Evolutionary conservation across 2,888 invertebrate species (phyloP), one percentile per base, ranked within the genome.

Genomic region (Pollenia angustigena): DNA sequence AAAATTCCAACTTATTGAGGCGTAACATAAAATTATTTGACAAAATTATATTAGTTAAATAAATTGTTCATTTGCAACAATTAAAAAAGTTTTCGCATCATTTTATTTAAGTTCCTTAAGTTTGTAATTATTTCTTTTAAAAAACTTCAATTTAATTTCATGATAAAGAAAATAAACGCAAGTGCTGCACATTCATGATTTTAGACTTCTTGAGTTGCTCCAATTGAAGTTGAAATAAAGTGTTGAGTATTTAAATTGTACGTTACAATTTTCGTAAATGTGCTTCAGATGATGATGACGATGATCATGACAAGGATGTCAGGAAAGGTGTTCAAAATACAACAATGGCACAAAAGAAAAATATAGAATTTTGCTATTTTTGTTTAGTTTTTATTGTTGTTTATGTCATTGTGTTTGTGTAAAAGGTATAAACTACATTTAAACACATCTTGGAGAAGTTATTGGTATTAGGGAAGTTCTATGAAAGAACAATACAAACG

Each of bases 281-380:
- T 11, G 1, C 23, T 58, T 14, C 48, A 32, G 32, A 32, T 32
- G 32, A 23, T 2, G 23, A 32, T 32, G 32, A 32, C 6, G 23
- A 6, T 58, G 23, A 14, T 60, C 12, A 50, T 23, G 48, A 16
- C 18, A n/a, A 40, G 40, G 40, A 60, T 12, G 40, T 60, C 48
- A 48, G 48, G n/a, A 60, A 74, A 74, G 60, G 74, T 74, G 32
- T 74, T 60, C 32, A 60, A 60, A 74, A 74, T 48, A 50, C 50
- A 12, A 50, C 48, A 74, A 60, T 74, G 48, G 16, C 48, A 40
- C 52, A 8, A 40, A 40, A 40, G 16, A 10, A 69, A 32, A 64
- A 46, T 6, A 46, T 18, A 46, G 46, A 18, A 12, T 46, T 46
- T 16, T 46, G n/a, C 32, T 54, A 11, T 18, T 1, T 44, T 32